phyloP scores from a whole-genome alignment of 2,888 invertebrate species.

The Ochlodes sylvanus region DNA sequence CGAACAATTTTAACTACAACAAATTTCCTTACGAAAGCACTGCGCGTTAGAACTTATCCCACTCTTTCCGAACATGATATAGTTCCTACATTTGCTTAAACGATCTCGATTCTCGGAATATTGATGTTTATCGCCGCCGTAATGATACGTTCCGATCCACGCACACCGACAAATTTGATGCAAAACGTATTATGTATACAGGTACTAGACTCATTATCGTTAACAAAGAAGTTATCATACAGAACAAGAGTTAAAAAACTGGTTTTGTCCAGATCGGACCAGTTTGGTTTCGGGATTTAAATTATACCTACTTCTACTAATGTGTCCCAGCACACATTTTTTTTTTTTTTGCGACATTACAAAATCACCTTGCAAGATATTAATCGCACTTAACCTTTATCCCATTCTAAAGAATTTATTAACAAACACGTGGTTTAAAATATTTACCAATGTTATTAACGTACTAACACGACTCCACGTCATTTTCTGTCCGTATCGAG shows the following conservation, averaged over 20 bases:
- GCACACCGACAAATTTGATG: constrained; percentile 25
- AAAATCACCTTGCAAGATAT: too few species aligned
- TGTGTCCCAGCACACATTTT: too few species aligned
- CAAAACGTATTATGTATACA: constrained; percentile 10
- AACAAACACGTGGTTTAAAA: too few species aligned
- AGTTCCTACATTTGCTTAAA: constrained; percentile 47
- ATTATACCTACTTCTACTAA: background rate
- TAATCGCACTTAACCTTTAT: too few species aligned
- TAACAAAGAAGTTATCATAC: constrained; percentile 21
- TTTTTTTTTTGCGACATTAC: too few species aligned
- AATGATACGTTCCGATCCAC: constrained; percentile 57
- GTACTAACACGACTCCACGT: constrained; percentile 10
- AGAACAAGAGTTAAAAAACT: background rate
- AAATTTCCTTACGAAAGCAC: too few species aligned
- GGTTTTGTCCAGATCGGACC: background rate
- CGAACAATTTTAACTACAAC: too few species aligned
- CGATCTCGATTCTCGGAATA: constrained; percentile 68
- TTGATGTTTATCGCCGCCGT: constrained; percentile 60
- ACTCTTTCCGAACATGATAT: too few species aligned
- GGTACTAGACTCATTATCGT: constrained; percentile 1
- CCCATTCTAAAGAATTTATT: too few species aligned
- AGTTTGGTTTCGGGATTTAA: background rate
- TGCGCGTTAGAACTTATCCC: too few species aligned
- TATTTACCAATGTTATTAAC: too few species aligned
- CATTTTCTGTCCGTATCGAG: constrained; percentile 41